Percentiles rank a stretch among this genome's conserved stretches.
Evolutionary conservation across 1,140 invertebrate genomes (phyloP).

Genomic region (Colletes latitarsis): DNA sequence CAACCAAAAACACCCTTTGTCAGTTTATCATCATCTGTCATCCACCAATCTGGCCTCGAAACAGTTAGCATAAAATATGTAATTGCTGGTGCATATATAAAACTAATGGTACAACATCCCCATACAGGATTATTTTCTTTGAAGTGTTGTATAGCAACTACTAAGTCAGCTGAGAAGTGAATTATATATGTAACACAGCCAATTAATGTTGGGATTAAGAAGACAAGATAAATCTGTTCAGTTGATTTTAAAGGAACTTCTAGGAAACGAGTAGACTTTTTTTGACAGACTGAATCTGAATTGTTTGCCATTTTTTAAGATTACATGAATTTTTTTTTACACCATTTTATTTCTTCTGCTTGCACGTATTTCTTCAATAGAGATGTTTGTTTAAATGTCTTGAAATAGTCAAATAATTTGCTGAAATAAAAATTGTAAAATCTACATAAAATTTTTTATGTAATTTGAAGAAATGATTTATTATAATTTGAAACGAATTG

Average conservation of each 20-base stretch:
- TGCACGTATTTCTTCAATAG: background rate
- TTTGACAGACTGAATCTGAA: slow-evolving; percentile 60
- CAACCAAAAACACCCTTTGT: slow-evolving; percentile 77
- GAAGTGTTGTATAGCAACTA: slow-evolving; percentile 79
- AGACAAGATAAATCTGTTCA: slow-evolving; percentile 79
- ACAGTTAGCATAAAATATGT: slow-evolving; percentile 82
- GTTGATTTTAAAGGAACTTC: slow-evolving; percentile 80
- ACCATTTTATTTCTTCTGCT: slow-evolving; percentile 17
- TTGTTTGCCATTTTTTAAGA: slow-evolving; percentile 42
- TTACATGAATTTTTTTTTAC: slow-evolving; percentile 7
- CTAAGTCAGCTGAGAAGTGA: slow-evolving; percentile 80
- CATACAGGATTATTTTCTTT: slow-evolving; percentile 79
- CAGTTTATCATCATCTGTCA: slow-evolving; percentile 75
- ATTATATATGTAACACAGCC: slow-evolving; percentile 78
- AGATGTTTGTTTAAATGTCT: background rate
- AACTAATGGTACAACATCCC: slow-evolving; percentile 78
- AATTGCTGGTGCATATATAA: slow-evolving; percentile 82
- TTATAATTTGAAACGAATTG: too few relatives aligned
- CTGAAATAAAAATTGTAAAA: slow-evolving; percentile 16
- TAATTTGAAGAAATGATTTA: background rate
- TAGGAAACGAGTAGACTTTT: slow-evolving; percentile 65
- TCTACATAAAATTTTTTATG: background rate
- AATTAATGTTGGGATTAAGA: slow-evolving; percentile 78
- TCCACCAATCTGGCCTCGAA: slow-evolving; percentile 82
- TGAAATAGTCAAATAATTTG: background rate